phyloP scores from a whole-genome alignment of 2,797 vertebrate species.

The Rhinophrynus dorsalis region DNA sequence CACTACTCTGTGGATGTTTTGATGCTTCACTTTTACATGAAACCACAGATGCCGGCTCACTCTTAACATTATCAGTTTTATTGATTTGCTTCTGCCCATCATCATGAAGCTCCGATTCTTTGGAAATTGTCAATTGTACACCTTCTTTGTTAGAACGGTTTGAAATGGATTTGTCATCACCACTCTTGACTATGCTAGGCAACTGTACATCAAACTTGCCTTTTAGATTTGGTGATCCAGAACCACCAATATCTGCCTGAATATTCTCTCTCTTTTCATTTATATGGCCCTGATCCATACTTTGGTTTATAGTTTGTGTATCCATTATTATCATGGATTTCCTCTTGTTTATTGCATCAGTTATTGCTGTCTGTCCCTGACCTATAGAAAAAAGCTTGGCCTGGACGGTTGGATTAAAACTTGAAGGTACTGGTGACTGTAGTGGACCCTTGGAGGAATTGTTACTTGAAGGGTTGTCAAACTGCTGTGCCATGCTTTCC shows the following conservation, averaged over 20 bases:
- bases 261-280: not conserved
- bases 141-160: not conserved
- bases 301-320: slow-evolving; percentile 1
- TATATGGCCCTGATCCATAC: not conserved
- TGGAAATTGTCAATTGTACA: not conserved
- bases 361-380: slow-evolving; percentile 19
- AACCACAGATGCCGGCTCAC: not conserved
- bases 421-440: slow-evolving; percentile 57
- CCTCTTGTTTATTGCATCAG: slow-evolving; percentile 36
- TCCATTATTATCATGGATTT: slow-evolving; percentile 44
- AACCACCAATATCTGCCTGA: not conserved
- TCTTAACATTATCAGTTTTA: not conserved
- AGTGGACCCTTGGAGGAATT: slow-evolving; percentile 51
- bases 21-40: not conserved
- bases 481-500: slow-evolving; percentile 45
- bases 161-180: not conserved
- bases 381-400: slow-evolving; percentile 48
- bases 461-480: not conserved
- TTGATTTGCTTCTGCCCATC: not conserved
- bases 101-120: not conserved
- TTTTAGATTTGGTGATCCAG: not conserved
- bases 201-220: not conserved
- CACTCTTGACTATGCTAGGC: not conserved
- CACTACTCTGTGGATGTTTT: not conserved
- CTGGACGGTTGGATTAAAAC: slow-evolving; percentile 57